phyloP scores from a whole-genome alignment of 1,140 invertebrate genomes.

The Dendroctonus valens region DNA sequence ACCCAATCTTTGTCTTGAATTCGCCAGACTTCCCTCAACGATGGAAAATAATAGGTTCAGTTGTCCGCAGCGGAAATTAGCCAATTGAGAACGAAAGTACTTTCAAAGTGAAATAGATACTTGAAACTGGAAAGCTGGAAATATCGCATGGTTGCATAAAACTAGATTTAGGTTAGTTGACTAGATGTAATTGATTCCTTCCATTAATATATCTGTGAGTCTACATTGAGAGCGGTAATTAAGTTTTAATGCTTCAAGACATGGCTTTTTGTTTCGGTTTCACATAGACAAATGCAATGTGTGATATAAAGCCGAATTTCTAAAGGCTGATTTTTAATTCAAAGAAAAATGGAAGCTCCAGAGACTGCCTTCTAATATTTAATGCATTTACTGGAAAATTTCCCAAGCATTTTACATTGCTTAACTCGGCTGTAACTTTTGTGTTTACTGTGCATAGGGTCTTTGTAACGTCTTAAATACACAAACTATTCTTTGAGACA shows the following conservation, averaged over 20 bases:
- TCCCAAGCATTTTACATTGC: constrained; percentile 2
- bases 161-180: no score
- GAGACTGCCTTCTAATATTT: constrained; percentile 4
- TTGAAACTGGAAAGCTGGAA: no score
- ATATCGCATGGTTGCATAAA: no score
- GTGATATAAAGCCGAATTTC: no score
- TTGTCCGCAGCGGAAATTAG: constrained; percentile 38
- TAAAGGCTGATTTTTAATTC: no score
- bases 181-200: no score
- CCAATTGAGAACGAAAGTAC: constrained; percentile 26
- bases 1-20: constrained; percentile 34
- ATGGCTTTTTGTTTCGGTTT: no score
- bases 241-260: no score
- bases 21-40: constrained; percentile 29
- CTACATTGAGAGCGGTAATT: no score
- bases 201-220: no score
- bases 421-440: neutral
- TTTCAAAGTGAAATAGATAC: constrained; percentile 11
- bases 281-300: no score
- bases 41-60: constrained; percentile 28
- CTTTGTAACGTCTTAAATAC: constrained; percentile 9
- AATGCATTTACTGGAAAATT: neutral
- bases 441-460: neutral
- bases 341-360: no score
- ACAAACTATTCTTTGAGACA: constrained; percentile 12